A percentile compares a stretch with the other conserved stretches of the same genome.
Evolutionary conservation across 2,113 vertebrate genomes (phyloP).

Genomic region (Trogon melanurus): DNA sequence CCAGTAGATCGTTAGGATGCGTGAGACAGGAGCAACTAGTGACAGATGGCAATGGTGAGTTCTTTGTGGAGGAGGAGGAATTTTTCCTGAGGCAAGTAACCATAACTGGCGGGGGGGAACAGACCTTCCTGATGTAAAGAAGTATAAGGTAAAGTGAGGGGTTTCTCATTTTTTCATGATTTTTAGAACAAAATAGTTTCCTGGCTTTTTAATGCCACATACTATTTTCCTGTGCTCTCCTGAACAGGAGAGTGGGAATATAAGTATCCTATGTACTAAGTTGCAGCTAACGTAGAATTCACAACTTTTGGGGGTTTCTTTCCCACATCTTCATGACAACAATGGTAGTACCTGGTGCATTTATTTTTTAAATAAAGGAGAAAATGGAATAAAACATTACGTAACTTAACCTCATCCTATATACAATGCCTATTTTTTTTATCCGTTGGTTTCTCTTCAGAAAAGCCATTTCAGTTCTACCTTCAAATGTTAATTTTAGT

Average conservation of each 20-base stretch:
- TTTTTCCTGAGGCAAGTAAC: neutral
- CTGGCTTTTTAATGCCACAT: neutral
- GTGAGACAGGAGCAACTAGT: neutral
- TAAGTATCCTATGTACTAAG: neutral
- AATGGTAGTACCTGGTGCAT: neutral
- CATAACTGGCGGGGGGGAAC: neutral
- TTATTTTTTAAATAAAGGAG: neutral
- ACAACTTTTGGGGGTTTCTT: fast-evolving
- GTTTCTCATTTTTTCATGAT: neutral
- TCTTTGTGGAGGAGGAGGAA: neutral
- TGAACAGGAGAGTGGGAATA: neutral
- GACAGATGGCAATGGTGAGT: neutral
- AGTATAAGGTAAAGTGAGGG: neutral
- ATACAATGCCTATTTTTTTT: neutral
- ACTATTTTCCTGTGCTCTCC: neutral
- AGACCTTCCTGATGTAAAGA: neutral
- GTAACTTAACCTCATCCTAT: neutral
- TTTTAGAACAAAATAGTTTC: neutral
- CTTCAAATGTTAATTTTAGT: neutral
- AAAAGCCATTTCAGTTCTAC: neutral
- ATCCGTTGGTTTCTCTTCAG: neutral
- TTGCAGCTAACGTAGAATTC: neutral
- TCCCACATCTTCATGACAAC: no score
- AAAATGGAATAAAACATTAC: neutral
- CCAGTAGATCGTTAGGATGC: neutral